Base-by-base conservation (phyloP, 2,888 invertebrate genomes). In the Phyllotreta striolata region DNA sequence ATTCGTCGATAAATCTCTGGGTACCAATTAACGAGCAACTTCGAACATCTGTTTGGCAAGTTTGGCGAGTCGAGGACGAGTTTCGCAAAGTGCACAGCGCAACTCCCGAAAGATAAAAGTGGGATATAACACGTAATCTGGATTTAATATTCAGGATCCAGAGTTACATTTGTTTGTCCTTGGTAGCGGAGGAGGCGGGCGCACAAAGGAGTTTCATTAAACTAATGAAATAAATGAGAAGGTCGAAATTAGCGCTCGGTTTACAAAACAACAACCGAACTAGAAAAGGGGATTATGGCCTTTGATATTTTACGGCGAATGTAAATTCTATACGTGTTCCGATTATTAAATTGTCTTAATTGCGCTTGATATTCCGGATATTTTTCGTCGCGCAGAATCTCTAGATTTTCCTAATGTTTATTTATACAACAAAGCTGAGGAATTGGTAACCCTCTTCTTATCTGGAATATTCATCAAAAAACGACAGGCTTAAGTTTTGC, bases 181-280 rank as follows among this genome's bases (percentile, higher is more conserved):
- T 66, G 69, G 71, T 69, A 72, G 72, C 70, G 73, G 72, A 74
- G 72, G 73, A 73, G 73, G 73, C 72, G 72, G 24, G 24, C 72
- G 74, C 70, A 75, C 76, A 76, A 76, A 76, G 76, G 74, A 75
- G 71, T 76, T 76, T 76, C 76, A 76, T 77, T 76, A 76, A 74
- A 76, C 76, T 77, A 77, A 77, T 77, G 76, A 76, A 74, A 75
- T 74, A 76, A 76, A 76, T 76, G 74, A 74, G 76, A 73, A 75
- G 75, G 75, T 72, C 73, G 72, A 74, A 76, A 76, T 77, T 77
- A 76, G 75, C 75, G 74, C 76, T 71, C 70, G 75, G 74, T 74
- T 75, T 74, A 75, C 74, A 76, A 77, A 76, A 76, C 74, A 75
- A 73, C 64, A 68, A 66, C 69, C 70, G 56, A 67, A 62, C 64